Base-by-base conservation (phyloP, 2,888 invertebrate genomes). In the Deilephila porcellus region DNA sequence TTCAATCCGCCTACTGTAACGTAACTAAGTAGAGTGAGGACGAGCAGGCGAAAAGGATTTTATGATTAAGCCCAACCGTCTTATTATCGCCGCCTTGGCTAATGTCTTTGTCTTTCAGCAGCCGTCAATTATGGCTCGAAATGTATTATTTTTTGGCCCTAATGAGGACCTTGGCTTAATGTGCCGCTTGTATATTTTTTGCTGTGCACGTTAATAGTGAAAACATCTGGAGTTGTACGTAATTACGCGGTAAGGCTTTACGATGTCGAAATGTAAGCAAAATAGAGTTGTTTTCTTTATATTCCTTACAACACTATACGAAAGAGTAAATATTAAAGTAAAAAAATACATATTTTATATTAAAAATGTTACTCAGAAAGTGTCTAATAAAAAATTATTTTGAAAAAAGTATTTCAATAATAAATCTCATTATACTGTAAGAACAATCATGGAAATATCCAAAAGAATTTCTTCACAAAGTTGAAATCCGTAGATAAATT, bases 31-130 rank as follows among this genome's bases (percentile, higher is more conserved):
- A 78, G 75, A 77, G 76, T 72, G 60, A 75, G 74, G 76, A 77
- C 74, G 75, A 79, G 76, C 74, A 74, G 78, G 62, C 76, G 75
- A 78, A 80, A 82, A 80, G 79, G 79, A 83, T 82, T 82, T 79
- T 80, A 83, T 82, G 80, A 82, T 80, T 79, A 79, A 81, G 76
- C 76, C 75, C 74, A 77, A 76, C 76, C 78, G 75, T 77, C 79
- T 81, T 81, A 81, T 82, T 80, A 80, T 80, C 80, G 75, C 75
- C 67, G 75, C 72, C 77, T 76, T 80, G 79, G 76, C 79, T 80
- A 82, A 82, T 79, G 80, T 75, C 78, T 77, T 79, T 74, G 78
- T 79, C 78, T 77, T 77, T 78, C 64, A 70, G 74, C 77, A 75
- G 71, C 74, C 60, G 76, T 37, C 67, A 71, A 76, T 77, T 72